Conservation (phyloP, 30 jellyfish, hydroid and myxozoan species). For the Hydra vulgaris region DNA sequence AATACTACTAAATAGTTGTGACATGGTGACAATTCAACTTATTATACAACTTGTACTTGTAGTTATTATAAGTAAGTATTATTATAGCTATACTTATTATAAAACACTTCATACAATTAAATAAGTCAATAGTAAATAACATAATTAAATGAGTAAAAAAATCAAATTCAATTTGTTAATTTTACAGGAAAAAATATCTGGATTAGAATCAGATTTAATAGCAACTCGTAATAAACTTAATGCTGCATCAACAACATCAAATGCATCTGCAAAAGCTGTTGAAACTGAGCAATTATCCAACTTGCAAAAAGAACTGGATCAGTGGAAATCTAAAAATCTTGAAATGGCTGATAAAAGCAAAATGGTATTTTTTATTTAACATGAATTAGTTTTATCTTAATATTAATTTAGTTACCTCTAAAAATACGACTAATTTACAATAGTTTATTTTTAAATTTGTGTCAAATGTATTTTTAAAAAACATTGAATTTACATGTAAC, state of each 20-base stretch:
- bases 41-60: no score
- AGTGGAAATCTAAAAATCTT: background rate
- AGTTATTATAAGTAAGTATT: no score
- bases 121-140: no score
- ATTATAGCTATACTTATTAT: no score
- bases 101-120: no score
- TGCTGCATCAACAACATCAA: background rate
- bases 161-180: background rate
- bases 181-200: conserved; percentile 20
- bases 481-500: no score
- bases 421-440: background rate
- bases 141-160: background rate
- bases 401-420: background rate
- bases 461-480: no score
- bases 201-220: conserved; percentile 17
- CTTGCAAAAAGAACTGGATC: conserved; percentile 1
- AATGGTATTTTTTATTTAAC: conserved; percentile 2
- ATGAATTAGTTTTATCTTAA: background rate
- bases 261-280: background rate
- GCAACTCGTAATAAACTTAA: conserved; percentile 19
- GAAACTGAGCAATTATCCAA: background rate
- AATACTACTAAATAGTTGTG: no score
- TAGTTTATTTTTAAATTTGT: no score
- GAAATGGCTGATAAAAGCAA: conserved; percentile 1
- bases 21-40: no score